These are phyloP conservation scores for Condylura cristata DNA, from an alignment of 2,113 vertebrate species.

Conservation along the genomic window DNA sequence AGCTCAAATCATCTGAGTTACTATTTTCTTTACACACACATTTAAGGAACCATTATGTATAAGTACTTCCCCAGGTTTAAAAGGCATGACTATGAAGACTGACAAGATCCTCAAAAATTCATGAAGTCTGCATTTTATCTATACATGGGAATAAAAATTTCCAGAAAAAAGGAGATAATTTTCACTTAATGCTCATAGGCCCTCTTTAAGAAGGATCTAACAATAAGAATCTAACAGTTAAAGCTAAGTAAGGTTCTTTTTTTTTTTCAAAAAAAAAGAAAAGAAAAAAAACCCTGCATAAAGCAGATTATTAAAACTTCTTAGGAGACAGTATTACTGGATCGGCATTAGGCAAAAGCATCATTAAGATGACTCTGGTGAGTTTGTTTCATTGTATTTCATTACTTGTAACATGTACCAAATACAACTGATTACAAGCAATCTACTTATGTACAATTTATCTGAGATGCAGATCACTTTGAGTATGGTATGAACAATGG, in stretches of 20 bases:
- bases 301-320: slow-evolving; percentile 41
- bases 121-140: background rate
- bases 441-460: background rate
- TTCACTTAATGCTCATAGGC: background rate
- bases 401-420: slow-evolving; percentile 18
- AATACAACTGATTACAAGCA: slow-evolving; percentile 40
- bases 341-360: background rate
- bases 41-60: background rate
- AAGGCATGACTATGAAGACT: background rate
- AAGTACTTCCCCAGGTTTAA: background rate
- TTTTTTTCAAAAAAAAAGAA: background rate
- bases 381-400: slow-evolving; percentile 7
- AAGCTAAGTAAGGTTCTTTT: background rate
- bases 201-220: background rate
- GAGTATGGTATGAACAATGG: background rate
- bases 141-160: background rate
- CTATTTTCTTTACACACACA: background rate
- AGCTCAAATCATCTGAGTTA: background rate
- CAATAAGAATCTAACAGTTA: background rate
- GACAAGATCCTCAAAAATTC: background rate
- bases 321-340: background rate
- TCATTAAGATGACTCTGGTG: background rate
- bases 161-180: background rate
- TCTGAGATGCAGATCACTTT: background rate
- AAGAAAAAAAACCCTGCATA: too few relatives aligned